A percentile compares a stretch with the other conserved stretches of the same genome.
These are phyloP conservation scores for Eudyptes chrysolophus DNA, from an alignment of 2,113 vertebrate species.

Conservation along the genomic window DNA sequence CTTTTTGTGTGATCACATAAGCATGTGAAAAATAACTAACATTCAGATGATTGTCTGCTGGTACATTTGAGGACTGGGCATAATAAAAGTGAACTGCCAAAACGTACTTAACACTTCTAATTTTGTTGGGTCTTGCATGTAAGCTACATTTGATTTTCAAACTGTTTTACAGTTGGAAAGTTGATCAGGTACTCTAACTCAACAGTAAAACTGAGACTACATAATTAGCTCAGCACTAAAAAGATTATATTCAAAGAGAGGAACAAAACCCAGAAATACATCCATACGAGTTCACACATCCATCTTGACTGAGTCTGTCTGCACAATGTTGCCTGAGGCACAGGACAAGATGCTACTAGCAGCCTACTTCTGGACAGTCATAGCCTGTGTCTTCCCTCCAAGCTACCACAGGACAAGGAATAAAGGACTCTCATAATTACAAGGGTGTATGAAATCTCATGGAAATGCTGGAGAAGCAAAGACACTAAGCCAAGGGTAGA, in stretches of 20 bases:
- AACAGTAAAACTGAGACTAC: constrained; percentile 78
- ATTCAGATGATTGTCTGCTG: constrained; percentile 98
- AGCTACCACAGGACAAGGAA: background rate
- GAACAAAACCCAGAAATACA: constrained; percentile 73
- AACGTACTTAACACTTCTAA: constrained; percentile 94
- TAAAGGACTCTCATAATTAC: background rate
- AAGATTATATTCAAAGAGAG: constrained; percentile 61
- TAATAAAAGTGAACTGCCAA: constrained; percentile 95
- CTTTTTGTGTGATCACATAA: constrained; percentile 97
- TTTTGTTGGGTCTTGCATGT: constrained; percentile 83
- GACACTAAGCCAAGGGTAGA: background rate
- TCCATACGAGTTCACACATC: constrained; percentile 60
- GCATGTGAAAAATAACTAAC: constrained; percentile 99
- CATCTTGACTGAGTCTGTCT: constrained; percentile 49
- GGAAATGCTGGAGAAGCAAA: background rate
- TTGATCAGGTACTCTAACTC: constrained; percentile 80
- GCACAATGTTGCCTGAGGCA: constrained; percentile 36
- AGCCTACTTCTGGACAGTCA: constrained; percentile 35
- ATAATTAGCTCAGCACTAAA: constrained; percentile 79
- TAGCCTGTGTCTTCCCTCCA: background rate
- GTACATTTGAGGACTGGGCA: constrained; percentile 90
- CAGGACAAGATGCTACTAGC: constrained; percentile 16
- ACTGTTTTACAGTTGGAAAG: constrained; percentile 81
- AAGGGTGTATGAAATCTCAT: background rate
- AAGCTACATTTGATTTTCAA: constrained; percentile 82